A percentile compares a stretch with the other conserved stretches of the same genome.
Evolutionary conservation across 2,888 invertebrate species (phyloP).

Genomic region (Trichopoda pennipes): DNA sequence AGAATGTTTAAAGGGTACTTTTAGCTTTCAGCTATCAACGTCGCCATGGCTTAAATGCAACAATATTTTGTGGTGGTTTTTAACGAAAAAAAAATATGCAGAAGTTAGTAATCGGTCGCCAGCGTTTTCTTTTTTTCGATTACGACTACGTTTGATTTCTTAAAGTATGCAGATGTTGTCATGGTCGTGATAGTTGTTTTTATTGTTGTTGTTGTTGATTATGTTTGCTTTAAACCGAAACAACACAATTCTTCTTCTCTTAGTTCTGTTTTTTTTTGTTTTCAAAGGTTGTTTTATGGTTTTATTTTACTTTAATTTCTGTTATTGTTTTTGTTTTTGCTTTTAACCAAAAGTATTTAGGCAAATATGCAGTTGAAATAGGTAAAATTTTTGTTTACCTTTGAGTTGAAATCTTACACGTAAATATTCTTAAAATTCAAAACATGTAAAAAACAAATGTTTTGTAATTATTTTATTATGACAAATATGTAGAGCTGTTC

Average conservation of each 20-base stretch:
- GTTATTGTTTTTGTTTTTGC: slow-evolving; percentile 28
- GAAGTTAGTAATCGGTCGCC: slow-evolving; percentile 48
- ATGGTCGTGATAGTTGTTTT: slow-evolving; percentile 51
- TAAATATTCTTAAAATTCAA: slow-evolving; percentile 43
- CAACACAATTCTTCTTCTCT: not conserved
- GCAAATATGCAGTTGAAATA: slow-evolving; percentile 25
- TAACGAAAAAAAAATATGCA: slow-evolving; percentile 7
- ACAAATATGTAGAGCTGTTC: not conserved
- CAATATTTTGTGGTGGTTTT: slow-evolving; percentile 26
- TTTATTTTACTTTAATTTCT: slow-evolving; percentile 63
- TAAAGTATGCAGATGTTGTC: slow-evolving; percentile 59
- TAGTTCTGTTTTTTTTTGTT: slow-evolving; percentile 14
- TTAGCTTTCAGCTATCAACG: slow-evolving; percentile 2
- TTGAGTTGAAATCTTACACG: slow-evolving; percentile 5
- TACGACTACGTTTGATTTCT: slow-evolving; percentile 9
- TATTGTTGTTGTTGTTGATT: slow-evolving; percentile 40
- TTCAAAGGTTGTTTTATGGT: slow-evolving; percentile 53
- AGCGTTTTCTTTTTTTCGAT: slow-evolving; percentile 6
- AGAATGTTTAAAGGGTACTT: slow-evolving; percentile 22
- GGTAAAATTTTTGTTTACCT: not conserved
- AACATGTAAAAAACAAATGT: slow-evolving; percentile 22
- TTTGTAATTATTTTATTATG: slow-evolving; percentile 28
- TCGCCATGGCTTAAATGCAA: slow-evolving; percentile 11
- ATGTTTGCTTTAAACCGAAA: slow-evolving; percentile 27
- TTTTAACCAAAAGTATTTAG: slow-evolving; percentile 18